Evolutionary conservation across 2,888 invertebrate species (phyloP).

Genomic region (Anagyrus pseudococci): DNA sequence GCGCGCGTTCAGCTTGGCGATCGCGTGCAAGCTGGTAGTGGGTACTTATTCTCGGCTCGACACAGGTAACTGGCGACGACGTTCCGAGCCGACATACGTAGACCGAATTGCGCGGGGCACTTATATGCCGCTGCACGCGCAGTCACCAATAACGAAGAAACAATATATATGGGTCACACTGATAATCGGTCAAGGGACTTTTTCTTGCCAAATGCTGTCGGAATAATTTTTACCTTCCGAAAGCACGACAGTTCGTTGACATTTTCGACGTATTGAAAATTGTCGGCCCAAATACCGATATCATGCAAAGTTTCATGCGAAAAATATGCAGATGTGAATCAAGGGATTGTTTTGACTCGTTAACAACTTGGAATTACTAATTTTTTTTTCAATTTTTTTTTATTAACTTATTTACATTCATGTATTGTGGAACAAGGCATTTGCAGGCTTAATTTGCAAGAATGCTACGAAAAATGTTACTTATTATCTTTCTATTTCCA

Average conservation of each 20-base stretch:
- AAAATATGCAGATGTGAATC: constrained; percentile 19
- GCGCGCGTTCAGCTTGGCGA: constrained; percentile 7
- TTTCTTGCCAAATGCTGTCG: background rate
- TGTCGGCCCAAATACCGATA: constrained; percentile 15
- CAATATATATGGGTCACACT: constrained; percentile 25
- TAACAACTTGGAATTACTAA: no score
- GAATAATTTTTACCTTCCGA: background rate
- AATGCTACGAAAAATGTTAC: constrained; percentile 19
- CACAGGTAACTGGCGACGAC: no score
- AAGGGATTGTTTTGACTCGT: background rate
- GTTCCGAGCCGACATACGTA: no score
- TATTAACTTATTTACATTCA: constrained; percentile 32
- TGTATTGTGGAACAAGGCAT: constrained; percentile 21
- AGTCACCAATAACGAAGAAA: background rate
- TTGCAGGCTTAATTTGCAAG: constrained; percentile 22
- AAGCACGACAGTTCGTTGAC: no score
- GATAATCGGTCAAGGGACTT: constrained; percentile 2
- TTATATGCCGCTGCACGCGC: background rate
- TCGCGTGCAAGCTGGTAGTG: constrained; percentile 32
- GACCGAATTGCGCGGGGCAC: no score
- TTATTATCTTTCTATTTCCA: background rate
- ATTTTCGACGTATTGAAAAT: background rate
- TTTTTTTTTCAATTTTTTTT: constrained; percentile 6
- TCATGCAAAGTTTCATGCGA: constrained; percentile 28
- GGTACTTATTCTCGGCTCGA: constrained; percentile 21